Percentiles rank a stretch among this genome's conserved stretches.
Conservation (phyloP, 2,797 vertebrate genomes). For the Lepilemur septentrionalis region DNA sequence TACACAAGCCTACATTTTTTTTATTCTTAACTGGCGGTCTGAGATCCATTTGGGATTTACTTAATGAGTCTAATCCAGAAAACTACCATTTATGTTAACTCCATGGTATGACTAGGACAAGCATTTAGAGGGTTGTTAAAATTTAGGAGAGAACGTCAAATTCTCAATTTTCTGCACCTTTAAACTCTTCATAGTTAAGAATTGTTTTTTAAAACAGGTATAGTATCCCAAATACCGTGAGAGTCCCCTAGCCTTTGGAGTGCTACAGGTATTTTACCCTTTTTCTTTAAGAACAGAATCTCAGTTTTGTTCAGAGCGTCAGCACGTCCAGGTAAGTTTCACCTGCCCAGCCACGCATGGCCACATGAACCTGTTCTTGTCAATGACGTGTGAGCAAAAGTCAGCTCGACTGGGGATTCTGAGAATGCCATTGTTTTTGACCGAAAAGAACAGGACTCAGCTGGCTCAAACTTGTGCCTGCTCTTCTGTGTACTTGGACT, state of each 20-base stretch:
- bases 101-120: neutral
- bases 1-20: constrained; percentile 57
- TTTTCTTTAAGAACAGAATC: neutral
- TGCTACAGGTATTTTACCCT: fast-evolving
- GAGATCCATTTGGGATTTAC: constrained; percentile 1
- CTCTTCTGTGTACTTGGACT: neutral
- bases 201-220: neutral
- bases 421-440: neutral
- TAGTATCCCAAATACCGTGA: neutral
- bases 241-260: neutral
- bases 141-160: neutral
- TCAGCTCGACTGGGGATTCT: fast-evolving
- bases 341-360: fast-evolving
- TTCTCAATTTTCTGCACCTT: neutral
- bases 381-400: fast-evolving
- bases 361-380: fast-evolving
- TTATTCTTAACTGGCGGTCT: constrained; percentile 11
- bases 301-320: neutral
- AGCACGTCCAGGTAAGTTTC: fast-evolving
- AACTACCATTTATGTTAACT: neutral
- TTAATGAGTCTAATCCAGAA: neutral
- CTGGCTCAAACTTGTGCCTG: neutral
- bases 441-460: neutral
- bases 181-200: neutral
- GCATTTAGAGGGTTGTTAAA: neutral